phyloP scores from a whole-genome alignment of 1,140 invertebrate genomes.

The Macrostomum lignano region DNA sequence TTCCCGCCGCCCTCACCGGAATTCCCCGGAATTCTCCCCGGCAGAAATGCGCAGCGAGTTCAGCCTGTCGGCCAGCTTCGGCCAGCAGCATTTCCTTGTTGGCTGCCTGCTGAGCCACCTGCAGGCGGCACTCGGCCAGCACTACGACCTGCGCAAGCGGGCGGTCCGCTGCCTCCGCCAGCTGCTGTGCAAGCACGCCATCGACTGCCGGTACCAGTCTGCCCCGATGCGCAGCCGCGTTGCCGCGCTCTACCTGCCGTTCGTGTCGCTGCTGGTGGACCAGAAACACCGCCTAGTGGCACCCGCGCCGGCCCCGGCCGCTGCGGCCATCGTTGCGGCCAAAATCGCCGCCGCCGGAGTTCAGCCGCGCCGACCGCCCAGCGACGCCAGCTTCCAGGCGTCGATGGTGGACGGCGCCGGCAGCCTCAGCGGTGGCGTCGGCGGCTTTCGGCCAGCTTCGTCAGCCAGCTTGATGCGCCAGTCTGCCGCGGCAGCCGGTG shows the following conservation, averaged over 20 bases:
- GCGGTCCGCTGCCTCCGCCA: conserved; percentile 45
- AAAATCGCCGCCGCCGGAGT: too few species aligned
- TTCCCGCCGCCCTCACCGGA: too few species aligned
- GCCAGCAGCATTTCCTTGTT: conserved; percentile 50
- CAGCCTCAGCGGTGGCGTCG: too few species aligned
- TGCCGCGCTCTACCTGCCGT: conserved; percentile 51
- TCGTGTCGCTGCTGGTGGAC: conserved; percentile 47
- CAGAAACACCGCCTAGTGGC: conserved; percentile 34
- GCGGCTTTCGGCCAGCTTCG: too few species aligned
- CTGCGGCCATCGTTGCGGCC: too few species aligned
- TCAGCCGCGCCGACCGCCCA: too few species aligned
- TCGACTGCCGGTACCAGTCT: conserved; percentile 47
- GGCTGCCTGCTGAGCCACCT: conserved; percentile 39
- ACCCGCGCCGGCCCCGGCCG: neutral
- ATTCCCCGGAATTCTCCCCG: too few species aligned
- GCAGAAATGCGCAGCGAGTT: conserved; percentile 28
- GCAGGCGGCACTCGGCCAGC: conserved; percentile 43
- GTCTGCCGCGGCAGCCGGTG: too few species aligned
- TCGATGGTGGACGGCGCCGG: too few species aligned
- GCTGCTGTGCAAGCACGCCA: conserved; percentile 55
- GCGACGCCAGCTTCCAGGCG: too few species aligned
- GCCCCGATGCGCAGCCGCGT: conserved; percentile 43
- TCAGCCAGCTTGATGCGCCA: too few species aligned
- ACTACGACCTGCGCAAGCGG: conserved; percentile 40
- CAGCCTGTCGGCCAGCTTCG: conserved; percentile 40